Percentiles rank a stretch among this genome's conserved stretches.
Evolutionary conservation across 2,888 invertebrate species (phyloP).

Genomic region (Drosophila parthenogenetica): DNA sequence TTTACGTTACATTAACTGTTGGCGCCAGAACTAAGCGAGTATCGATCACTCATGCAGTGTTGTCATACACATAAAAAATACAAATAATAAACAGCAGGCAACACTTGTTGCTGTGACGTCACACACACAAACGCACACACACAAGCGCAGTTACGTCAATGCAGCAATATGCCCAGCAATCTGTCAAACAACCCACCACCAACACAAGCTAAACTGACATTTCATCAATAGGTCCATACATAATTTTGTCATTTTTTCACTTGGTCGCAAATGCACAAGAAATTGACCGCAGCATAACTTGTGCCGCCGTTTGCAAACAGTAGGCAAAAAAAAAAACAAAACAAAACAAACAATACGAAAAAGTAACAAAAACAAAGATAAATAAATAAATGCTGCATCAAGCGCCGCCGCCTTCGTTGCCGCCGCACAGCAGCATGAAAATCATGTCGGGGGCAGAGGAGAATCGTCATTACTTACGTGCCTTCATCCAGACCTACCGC

Average conservation of each 20-base stretch:
- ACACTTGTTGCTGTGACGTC: slow-evolving; percentile 74
- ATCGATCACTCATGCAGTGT: slow-evolving; percentile 34
- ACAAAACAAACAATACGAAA: not conserved
- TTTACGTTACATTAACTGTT: not conserved
- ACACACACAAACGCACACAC: slow-evolving; percentile 52
- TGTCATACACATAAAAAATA: slow-evolving; percentile 14
- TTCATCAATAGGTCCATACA: slow-evolving; percentile 79
- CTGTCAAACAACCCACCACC: slow-evolving; percentile 74
- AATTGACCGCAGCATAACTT: slow-evolving; percentile 12
- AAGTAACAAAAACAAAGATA: slow-evolving; percentile 2
- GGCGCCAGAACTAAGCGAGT: not conserved
- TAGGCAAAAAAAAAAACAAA: not conserved
- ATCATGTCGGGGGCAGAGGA: slow-evolving; percentile 81
- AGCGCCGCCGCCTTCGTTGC: slow-evolving; percentile 42
- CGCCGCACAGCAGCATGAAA: slow-evolving; percentile 49
- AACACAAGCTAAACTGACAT: slow-evolving; percentile 71
- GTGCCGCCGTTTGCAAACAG: slow-evolving; percentile 27
- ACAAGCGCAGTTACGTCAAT: slow-evolving; percentile 72
- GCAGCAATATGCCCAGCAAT: slow-evolving; percentile 82
- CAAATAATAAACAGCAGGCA: slow-evolving; percentile 29
- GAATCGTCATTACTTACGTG: slow-evolving; percentile 80
- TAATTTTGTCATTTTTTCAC: slow-evolving; percentile 56
- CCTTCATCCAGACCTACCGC: slow-evolving; percentile 81
- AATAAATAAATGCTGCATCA: slow-evolving; percentile 71
- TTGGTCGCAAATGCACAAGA: slow-evolving; percentile 10